Base-by-base conservation (phyloP, 2,888 invertebrate species). In the Meliscaeva auricollis region DNA sequence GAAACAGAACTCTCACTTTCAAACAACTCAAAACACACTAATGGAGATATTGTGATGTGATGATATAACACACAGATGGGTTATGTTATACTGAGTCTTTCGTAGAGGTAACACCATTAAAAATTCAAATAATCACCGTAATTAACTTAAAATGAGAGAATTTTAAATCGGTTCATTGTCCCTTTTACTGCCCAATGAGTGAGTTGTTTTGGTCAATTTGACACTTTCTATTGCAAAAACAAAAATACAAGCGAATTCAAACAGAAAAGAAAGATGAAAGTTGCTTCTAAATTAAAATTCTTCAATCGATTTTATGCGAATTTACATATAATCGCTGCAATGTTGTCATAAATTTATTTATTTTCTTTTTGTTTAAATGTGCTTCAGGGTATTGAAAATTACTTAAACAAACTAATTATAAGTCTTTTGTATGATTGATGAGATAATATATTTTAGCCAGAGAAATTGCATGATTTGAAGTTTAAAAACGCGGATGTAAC, bases 361-460 rank as follows among this genome's bases (percentile, higher is more conserved):
- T n/a, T n/a, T n/a, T n/a, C n/a, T n/a, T n/a, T 41, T 41, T 26
- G 0, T 26, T 6, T 4, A 26, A 44, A 15, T 26, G 0, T 9
- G 44, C 62, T 62, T 62, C 7, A 26, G 62, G 62, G 26, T 26
- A 30, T 62, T 44, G n/a, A 11, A 6, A 44, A 26, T 62, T 44
- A 44, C 41, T 62, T 41, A 62, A 44, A 26, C 15, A 44, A 62
- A 62, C 62, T 44, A 62, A 44, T 62, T 44, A 41, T 3, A 3
- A 20, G 58, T 58, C 35, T 58, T 20, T 41, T 44, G 44, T 62
- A 26, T 62, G 62, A 62, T 62, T 62, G 44, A 62, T 62, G 62
- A 15, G 26, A 22, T 62, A 44, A 62, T 44, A 62, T 44, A 62
- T 62, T 41, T 26, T 20, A 22, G 17, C 3, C 44, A 44, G 62